Conservation (phyloP, 2,888 invertebrate genomes). For the Euphydryas editha region DNA sequence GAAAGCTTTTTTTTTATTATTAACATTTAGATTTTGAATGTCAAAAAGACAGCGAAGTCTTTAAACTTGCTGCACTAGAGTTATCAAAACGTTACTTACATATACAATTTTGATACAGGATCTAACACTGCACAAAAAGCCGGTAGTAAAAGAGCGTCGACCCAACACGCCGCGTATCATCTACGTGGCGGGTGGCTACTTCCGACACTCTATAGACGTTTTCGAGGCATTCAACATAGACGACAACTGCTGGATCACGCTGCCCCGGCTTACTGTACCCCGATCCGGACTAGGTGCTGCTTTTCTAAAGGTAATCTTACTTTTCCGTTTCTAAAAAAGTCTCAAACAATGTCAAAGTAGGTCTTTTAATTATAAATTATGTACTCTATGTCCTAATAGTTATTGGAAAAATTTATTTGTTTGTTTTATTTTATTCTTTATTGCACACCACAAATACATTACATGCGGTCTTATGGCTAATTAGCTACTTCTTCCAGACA, state of each 20-base stretch:
- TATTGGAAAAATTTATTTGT: too few species aligned
- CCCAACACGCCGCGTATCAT: constrained; percentile 95
- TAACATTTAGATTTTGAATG: too few species aligned
- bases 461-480: too few species aligned
- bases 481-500: too few species aligned
- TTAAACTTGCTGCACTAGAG: too few species aligned
- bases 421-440: too few species aligned
- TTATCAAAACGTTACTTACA: background rate
- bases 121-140: constrained; percentile 93
- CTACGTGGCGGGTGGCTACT: constrained; percentile 96
- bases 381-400: too few species aligned
- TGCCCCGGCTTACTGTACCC: constrained; percentile 93
- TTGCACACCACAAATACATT: too few species aligned
- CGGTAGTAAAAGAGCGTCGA: constrained; percentile 92
- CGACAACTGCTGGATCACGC: constrained; percentile 91
- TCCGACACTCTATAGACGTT: constrained; percentile 92
- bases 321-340: background rate
- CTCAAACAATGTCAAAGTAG: too few species aligned
- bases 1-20: too few species aligned
- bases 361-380: too few species aligned
- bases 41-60: too few species aligned
- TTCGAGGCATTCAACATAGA: constrained; percentile 95
- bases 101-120: constrained; percentile 71
- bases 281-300: constrained; percentile 94
- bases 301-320: constrained; percentile 86